These are phyloP conservation scores for Aramus guarauna DNA, from an alignment of 2,113 vertebrate species.

Conservation along the genomic window DNA sequence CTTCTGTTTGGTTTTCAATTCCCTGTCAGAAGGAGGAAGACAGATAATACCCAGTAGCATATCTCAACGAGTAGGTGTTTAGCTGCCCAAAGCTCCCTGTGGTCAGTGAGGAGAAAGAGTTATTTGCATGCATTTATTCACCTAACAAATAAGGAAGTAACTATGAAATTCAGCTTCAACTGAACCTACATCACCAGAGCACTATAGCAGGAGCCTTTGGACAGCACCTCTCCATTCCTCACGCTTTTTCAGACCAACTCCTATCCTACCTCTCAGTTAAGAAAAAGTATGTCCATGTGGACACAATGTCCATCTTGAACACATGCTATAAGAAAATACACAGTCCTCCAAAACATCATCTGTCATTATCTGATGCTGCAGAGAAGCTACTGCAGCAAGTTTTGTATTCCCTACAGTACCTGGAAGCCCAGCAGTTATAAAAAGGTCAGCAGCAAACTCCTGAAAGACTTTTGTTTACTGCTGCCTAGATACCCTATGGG, in stretches of 20 bases:
- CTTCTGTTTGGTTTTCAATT: not conserved
- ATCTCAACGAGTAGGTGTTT: not conserved
- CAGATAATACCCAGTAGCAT: not conserved
- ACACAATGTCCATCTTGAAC: not conserved
- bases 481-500: not conserved
- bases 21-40: not conserved
- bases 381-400: not conserved
- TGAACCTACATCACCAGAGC: not conserved
- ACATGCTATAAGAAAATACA: not conserved
- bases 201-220: not conserved
- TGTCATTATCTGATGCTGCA: not conserved
- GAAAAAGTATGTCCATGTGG: not conserved
- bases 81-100: not conserved
- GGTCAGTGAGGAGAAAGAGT: not conserved
- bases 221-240: not conserved
- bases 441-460: not conserved
- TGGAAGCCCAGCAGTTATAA: not conserved
- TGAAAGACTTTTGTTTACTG: slow-evolving; percentile 13
- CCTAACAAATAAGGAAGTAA: not conserved
- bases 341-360: not conserved
- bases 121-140: not conserved
- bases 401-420: not conserved
- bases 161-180: not conserved
- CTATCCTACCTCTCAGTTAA: not conserved
- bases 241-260: not conserved